phyloP scores from a whole-genome alignment of 2,113 vertebrate species.

The Eulacestoma nigropectus region DNA sequence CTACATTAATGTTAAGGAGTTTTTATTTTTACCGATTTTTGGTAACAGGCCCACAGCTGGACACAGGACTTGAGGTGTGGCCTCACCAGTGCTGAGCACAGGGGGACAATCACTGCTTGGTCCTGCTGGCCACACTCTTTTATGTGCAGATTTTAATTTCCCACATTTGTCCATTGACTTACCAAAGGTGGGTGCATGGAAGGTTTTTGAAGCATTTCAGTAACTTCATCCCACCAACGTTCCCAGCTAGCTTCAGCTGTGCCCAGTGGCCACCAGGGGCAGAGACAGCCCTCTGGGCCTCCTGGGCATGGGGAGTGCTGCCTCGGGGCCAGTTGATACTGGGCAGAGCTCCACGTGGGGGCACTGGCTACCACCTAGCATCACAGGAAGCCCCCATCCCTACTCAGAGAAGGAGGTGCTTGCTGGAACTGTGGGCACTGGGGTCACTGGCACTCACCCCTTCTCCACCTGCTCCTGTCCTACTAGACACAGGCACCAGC shows the following conservation, averaged over 20 bases:
- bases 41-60: background rate
- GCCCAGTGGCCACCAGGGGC: too few species aligned
- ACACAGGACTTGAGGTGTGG: fast-evolving
- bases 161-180: background rate
- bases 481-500: background rate
- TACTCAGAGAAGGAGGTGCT: background rate
- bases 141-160: background rate
- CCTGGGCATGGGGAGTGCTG: background rate
- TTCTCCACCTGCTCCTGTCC: background rate
- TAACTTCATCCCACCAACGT: background rate
- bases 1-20: background rate
- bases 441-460: background rate
- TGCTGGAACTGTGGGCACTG: fast-evolving
- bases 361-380: background rate
- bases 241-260: background rate
- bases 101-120: background rate
- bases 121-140: background rate
- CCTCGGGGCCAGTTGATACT: background rate
- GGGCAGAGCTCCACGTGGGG: background rate
- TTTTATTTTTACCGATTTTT: background rate
- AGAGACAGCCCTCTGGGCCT: background rate
- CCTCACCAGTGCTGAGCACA: background rate
- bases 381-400: background rate
- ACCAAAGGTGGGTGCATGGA: background rate
- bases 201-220: background rate